Base-by-base conservation (phyloP, 2,797 vertebrate genomes). In the Ctenopoma multispine region DNA sequence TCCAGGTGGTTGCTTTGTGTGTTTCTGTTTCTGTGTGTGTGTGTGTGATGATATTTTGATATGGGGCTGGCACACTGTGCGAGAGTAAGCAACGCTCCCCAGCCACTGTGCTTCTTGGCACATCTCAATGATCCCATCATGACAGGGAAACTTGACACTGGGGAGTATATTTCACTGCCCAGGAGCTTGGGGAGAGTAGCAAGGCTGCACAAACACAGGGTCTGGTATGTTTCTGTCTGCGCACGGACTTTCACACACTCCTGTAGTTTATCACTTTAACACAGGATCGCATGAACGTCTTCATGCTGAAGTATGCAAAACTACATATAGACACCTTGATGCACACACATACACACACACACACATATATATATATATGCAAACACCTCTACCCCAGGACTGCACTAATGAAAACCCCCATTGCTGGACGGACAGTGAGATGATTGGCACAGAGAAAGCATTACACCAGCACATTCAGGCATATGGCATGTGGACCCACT, bases 401-500 rank as follows among this genome's bases (percentile, higher is more conserved):
- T 60, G 67, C 65, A 24, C 83, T 73, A 81, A 86, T 73, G 77
- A 85, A 79, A 69, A 60, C 73, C 83, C 72, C 69, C 55, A 72
- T 80, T 77, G 63, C 81, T 65, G 82, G 82, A 73, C 34, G 17
- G 75, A 85, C 74, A 75, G 66, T 43, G 69, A 84, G 67, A 86
- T 87, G 89, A 90, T 85, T 88, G 91, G 89, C 87, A 83, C 85
- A 72, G 81, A 84, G 90, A 91, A 92, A 84, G 84, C 84, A 89
- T 91, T 91, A 90, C 91, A 86, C 82, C 90, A 92, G 90, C 92
- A 90, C 86, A 91, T 92, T 92, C 86, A 90, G 89, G 76, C 93
- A 93, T 92, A 94, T 94, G 93, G 93, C 91, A 87, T 90, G 90
- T 82, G 77, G 91, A 90, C 90, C 89, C 89, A 92, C 92, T 92